A percentile compares a stretch with the other conserved stretches of the same genome.
Conservation (phyloP, 2,113 vertebrate species). For the Vombatus ursinus region DNA sequence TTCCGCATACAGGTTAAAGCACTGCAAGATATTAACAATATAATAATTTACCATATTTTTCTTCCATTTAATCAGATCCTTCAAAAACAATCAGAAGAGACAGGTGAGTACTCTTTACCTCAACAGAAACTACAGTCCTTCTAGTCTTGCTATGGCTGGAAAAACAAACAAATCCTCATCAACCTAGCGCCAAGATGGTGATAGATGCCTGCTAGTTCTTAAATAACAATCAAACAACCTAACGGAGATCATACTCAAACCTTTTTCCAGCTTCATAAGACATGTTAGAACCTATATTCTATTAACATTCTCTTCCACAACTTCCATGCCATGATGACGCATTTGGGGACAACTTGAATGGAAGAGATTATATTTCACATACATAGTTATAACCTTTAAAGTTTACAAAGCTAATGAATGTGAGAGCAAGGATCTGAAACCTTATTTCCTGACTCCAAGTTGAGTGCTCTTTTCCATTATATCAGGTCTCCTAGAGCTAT, state of each 20-base stretch:
- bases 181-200: background rate
- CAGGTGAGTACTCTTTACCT: background rate
- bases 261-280: background rate
- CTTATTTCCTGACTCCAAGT: background rate
- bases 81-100: background rate
- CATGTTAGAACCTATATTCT: background rate
- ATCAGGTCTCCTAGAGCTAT: background rate
- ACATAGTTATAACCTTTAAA: background rate
- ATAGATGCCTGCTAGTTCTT: background rate
- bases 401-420: background rate
- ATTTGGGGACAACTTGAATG: background rate
- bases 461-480: background rate
- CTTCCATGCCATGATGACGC: background rate
- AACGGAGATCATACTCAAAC: background rate
- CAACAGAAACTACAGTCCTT: background rate
- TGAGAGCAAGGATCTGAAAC: background rate
- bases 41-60: background rate
- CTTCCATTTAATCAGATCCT: background rate
- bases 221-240: background rate
- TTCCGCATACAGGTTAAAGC: too few species aligned
- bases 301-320: background rate
- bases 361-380: background rate
- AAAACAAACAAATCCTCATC: background rate
- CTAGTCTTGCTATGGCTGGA: background rate
- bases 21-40: background rate